Base-by-base conservation (phyloP, 2,888 invertebrate genomes). In the Lasioglossum lativentre region DNA sequence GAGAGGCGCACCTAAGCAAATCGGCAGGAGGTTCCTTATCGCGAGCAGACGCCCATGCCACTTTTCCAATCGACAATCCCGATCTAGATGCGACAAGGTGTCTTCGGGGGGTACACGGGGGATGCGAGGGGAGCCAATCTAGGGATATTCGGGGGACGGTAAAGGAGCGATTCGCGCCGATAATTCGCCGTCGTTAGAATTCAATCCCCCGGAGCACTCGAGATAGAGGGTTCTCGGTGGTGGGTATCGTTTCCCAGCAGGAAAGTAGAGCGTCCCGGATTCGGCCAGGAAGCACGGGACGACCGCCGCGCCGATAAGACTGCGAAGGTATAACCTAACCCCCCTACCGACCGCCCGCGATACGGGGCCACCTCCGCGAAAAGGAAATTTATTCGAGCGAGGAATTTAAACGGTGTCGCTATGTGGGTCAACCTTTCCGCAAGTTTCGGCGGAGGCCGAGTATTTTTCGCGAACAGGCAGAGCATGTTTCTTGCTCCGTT, bases 261-360 rank as follows among this genome's bases (percentile, higher is more conserved):
- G 85, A 85, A 88, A 88, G 77, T 82, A 68, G 85, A 80, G 70
- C 80, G 87, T 59, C 80, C 82, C 16, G 77, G 63, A 70, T 84
- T 66, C 75, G 59, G 47, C 47, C 38, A 42, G 75, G 70, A 63
- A 72, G 30, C 56, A 66, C 19, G 27, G 77, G 66, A 66, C 63
- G 66, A 66, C 63, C 27, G 34, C 66, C 63, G n/a, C 45, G n/a
- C 45, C 52, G 83, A 80, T 85, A 85, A 75, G 71, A 30, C 75
- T 23, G 34, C 23, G 76, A 68, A 56, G 23, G 56, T 63, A 38
- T 27, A 47, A 30, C 56, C 40, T 59, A 1, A 0, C 23, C 2
- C 10, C 52, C 3, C 47, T 8, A 2, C 47, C 19, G 0, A 47
- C 19, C 47, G 5, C 6, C 47, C 47, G 47, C 47, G 47, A 47